phyloP scores from a whole-genome alignment of 2,113 vertebrate genomes.

The Sula dactylatra region DNA sequence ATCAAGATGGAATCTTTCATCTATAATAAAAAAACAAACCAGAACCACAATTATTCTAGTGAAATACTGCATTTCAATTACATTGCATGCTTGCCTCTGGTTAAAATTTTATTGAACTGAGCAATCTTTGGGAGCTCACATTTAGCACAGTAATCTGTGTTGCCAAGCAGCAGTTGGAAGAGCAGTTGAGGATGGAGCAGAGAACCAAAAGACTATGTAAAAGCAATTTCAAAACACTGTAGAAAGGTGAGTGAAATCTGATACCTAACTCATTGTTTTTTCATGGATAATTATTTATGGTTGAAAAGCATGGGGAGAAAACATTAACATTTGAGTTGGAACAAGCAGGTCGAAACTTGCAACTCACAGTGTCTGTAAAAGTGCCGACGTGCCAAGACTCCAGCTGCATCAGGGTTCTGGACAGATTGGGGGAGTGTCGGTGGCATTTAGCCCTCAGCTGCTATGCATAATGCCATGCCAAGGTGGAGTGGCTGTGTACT shows the following conservation, averaged over 20 bases:
- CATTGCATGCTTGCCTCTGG: background rate
- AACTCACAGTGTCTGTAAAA: background rate
- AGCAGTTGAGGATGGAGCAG: background rate
- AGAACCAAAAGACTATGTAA: background rate
- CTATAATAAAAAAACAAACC: background rate
- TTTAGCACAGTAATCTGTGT: background rate
- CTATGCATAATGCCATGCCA: background rate
- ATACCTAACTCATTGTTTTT: background rate
- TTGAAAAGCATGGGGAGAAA: background rate
- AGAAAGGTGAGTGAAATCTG: background rate
- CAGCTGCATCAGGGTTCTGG: background rate
- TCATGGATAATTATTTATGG: constrained; percentile 8
- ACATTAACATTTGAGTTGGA: background rate
- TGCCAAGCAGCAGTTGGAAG: constrained; percentile 23
- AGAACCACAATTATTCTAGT: background rate
- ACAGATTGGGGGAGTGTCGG: constrained; percentile 55
- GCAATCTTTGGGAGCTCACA: background rate
- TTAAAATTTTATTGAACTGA: constrained; percentile 21
- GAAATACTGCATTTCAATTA: background rate
- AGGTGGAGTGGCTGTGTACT: background rate
- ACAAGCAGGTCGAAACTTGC: background rate
- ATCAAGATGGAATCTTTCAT: background rate
- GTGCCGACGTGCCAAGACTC: background rate
- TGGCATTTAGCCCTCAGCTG: constrained; percentile 44
- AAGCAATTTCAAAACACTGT: background rate